Percentiles rank a stretch among this genome's conserved stretches.
Conservation (phyloP, 2,797 vertebrate genomes). For the Adrianichthys oophorus region DNA sequence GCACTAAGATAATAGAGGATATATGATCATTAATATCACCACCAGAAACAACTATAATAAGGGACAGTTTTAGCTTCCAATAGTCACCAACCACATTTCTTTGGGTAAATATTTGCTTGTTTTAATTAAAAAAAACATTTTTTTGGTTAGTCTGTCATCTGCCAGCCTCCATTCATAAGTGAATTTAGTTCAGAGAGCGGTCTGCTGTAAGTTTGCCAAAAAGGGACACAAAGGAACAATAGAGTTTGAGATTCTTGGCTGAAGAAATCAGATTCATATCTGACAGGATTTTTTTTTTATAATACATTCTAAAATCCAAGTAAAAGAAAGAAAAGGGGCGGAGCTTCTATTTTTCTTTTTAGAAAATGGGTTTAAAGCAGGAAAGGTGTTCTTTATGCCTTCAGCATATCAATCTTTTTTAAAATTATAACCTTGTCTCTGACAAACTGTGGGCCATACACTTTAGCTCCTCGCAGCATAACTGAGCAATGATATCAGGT, state of each 20-base stretch:
- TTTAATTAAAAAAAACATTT: conserved; percentile 17
- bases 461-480: conserved; percentile 41
- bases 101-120: conserved; percentile 10
- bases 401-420: conserved; percentile 35
- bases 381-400: conserved; percentile 33
- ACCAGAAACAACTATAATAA: conserved; percentile 24
- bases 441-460: conserved; percentile 37
- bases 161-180: conserved; percentile 40
- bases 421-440: conserved; percentile 52
- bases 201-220: conserved; percentile 44
- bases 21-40: too few relatives aligned
- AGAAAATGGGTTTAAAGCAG: conserved; percentile 29
- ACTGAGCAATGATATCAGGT: conserved; percentile 46
- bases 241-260: conserved; percentile 31
- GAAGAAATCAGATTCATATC: conserved; percentile 50
- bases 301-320: too few relatives aligned
- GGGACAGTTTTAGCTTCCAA: neutral
- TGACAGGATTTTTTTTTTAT: conserved; percentile 44
- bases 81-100: conserved; percentile 1
- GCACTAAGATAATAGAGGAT: neutral
- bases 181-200: conserved; percentile 44
- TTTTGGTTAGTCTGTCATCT: conserved; percentile 36
- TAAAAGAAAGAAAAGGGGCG: too few relatives aligned
- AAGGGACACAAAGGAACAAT: conserved; percentile 50
- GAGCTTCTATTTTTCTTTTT: neutral